Evolutionary conservation across 1,140 invertebrate genomes (phyloP).

Genomic region (Cherax destructor): DNA sequence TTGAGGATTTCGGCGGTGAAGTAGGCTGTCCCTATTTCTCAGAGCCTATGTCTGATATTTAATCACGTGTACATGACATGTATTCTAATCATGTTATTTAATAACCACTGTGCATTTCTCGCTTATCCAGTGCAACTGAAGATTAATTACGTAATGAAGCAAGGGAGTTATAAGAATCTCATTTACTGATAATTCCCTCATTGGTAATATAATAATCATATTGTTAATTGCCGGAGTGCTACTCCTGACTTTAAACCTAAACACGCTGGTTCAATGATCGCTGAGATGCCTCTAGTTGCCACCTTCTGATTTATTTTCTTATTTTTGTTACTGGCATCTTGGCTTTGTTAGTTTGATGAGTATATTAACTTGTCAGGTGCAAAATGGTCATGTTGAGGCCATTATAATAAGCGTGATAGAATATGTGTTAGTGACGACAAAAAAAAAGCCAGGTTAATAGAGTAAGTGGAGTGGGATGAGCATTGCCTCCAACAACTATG

Average conservation of each 20-base stretch:
- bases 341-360: too few relatives aligned
- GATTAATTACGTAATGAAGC: too few relatives aligned
- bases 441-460: not conserved
- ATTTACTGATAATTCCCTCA: not conserved
- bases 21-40: too few relatives aligned
- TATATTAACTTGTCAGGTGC: too few relatives aligned
- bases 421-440: not conserved
- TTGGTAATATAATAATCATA: not conserved
- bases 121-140: too few relatives aligned
- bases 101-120: too few relatives aligned
- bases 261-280: slow-evolving; percentile 50
- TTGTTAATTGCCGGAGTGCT: slow-evolving; percentile 27
- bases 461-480: not conserved
- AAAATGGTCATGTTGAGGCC: too few relatives aligned
- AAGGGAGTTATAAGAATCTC: too few relatives aligned
- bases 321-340: not conserved
- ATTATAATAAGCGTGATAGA: not conserved
- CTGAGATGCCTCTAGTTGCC: slow-evolving; percentile 5
- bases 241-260: slow-evolving; percentile 33
- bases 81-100: too few relatives aligned
- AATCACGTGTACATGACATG: too few relatives aligned
- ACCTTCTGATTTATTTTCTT: not conserved
- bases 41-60: too few relatives aligned
- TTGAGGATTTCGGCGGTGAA: too few relatives aligned
- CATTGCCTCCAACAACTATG: slow-evolving; percentile 40